These are phyloP conservation scores for Bryconaethiops microstoma DNA, from an alignment of 2,797 vertebrate genomes.

Conservation along the genomic window DNA sequence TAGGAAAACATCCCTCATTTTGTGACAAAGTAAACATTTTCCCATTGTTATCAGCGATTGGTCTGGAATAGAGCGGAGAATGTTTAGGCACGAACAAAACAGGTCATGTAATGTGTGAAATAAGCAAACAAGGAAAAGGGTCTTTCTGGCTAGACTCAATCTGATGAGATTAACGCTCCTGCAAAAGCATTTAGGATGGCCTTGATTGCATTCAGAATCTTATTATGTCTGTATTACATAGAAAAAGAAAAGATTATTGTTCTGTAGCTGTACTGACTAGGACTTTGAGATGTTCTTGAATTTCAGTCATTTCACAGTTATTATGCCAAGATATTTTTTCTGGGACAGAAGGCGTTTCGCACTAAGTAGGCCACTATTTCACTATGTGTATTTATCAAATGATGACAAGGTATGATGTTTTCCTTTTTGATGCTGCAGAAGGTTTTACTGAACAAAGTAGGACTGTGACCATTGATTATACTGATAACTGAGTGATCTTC, in stretches of 20 bases:
- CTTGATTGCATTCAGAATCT: conserved; percentile 33
- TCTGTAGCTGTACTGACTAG: conserved; percentile 22
- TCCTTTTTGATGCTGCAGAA: not conserved
- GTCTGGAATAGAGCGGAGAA: not conserved
- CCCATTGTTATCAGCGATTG: conserved; percentile 47
- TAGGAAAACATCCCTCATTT: conserved; percentile 68
- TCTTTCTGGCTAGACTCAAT: conserved; percentile 33
- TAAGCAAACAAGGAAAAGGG: conserved; percentile 37
- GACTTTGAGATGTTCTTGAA: not conserved
- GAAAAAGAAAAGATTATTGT: conserved; percentile 50
- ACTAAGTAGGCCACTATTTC: not conserved
- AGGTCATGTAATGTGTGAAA: conserved; percentile 37
- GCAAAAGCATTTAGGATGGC: conserved; percentile 44
- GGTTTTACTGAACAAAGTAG: no score
- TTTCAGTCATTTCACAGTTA: conserved; percentile 14
- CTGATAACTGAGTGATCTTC: no score
- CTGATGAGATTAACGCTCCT: conserved; percentile 47
- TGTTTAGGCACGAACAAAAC: conserved; percentile 10
- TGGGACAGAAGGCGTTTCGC: not conserved
- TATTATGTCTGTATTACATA: conserved; percentile 42
- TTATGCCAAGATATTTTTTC: not conserved
- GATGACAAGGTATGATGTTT: not conserved
- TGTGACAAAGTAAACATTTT: conserved; percentile 67
- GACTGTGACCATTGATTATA: no score
- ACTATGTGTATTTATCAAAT: not conserved